Percentiles rank a stretch among this genome's conserved stretches.
Evolutionary conservation across 2,113 vertebrate species (phyloP).

Genomic region (Ptychochromis oligacanthus): DNA sequence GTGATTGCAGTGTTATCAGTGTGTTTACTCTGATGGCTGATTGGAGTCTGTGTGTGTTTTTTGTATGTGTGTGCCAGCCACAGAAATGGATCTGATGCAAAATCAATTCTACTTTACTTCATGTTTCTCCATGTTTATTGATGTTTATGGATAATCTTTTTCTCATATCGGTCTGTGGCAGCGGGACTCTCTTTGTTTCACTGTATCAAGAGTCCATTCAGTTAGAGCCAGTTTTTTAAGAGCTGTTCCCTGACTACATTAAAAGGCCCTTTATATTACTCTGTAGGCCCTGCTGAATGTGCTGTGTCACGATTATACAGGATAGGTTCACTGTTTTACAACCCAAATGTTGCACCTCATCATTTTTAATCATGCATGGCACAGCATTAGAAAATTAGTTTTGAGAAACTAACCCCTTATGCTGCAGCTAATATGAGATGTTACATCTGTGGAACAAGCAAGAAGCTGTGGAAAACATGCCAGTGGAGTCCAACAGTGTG

Average conservation of each 20-base stretch:
- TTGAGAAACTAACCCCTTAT: background rate
- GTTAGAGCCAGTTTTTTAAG: conserved; percentile 8
- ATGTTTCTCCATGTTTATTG: background rate
- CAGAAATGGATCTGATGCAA: background rate
- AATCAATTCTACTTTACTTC: background rate
- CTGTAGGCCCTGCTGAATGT: conserved; percentile 26
- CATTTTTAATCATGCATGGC: conserved; percentile 15
- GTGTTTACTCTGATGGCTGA: conserved; percentile 23
- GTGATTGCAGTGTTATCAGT: conserved; percentile 6
- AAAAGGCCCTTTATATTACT: conserved; percentile 27
- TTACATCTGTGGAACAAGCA: background rate
- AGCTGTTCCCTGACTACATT: conserved; percentile 7
- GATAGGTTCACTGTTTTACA: conserved; percentile 22
- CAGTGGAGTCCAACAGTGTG: background rate
- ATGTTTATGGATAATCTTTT: background rate
- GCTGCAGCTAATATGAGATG: background rate
- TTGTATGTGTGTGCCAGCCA: background rate
- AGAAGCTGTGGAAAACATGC: background rate
- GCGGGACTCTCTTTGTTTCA: background rate
- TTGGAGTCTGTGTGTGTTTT: background rate
- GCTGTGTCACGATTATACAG: conserved; percentile 2
- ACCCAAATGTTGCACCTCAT: conserved; percentile 4
- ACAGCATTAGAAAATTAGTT: background rate
- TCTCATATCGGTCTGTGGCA: background rate
- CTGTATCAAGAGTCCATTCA: conserved; percentile 2